A percentile compares a stretch with the other conserved stretches of the same genome.
Conservation (phyloP, 2,113 vertebrate species). For the Ceyx cyanopectus region DNA sequence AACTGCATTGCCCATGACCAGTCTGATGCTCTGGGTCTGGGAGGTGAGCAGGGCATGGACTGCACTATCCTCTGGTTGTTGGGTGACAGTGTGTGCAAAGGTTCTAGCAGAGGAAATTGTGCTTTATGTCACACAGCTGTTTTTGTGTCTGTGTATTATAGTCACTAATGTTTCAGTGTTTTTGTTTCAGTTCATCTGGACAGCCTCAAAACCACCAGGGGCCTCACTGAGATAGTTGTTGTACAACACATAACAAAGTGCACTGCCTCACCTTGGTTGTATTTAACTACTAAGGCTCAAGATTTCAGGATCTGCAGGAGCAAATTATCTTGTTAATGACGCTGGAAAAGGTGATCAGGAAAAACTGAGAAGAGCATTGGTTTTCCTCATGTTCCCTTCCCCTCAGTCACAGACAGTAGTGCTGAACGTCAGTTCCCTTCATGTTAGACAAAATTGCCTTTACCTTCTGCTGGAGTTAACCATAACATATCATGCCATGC, state of each 20-base stretch:
- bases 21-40: neutral
- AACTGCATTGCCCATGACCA: neutral
- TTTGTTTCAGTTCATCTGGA: neutral
- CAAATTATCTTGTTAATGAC: neutral
- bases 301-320: neutral
- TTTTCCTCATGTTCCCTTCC: neutral
- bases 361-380: neutral
- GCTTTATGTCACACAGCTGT: neutral
- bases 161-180: neutral
- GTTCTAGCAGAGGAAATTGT: neutral
- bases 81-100: neutral
- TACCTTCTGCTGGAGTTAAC: neutral
- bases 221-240: neutral
- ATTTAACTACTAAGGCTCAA: neutral
- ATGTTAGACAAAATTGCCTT: neutral
- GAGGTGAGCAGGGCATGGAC: neutral
- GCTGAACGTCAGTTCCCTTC: neutral
- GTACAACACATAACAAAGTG: neutral
- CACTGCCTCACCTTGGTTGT: neutral
- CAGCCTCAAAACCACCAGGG: neutral
- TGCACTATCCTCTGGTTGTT: neutral
- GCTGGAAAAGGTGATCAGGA: neutral
- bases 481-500: rapidly evolving
- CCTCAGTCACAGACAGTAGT: neutral
- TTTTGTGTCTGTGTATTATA: neutral